A percentile compares a stretch with the other conserved stretches of the same genome.
phyloP scores from a whole-genome alignment of 2,113 vertebrate species.

The Lophius piscatorius region DNA sequence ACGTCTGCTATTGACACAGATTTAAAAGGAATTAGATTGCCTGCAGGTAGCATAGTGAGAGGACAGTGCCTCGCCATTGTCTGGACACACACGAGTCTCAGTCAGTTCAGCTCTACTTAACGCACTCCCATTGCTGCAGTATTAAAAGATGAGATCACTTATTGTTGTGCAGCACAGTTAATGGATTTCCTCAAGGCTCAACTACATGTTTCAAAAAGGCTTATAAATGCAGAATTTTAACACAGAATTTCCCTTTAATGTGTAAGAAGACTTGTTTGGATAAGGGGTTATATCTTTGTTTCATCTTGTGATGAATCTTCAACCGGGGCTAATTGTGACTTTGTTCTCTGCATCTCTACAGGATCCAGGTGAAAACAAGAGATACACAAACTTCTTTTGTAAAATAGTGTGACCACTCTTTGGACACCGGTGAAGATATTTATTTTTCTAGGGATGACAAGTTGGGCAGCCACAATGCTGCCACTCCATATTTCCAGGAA shows the following conservation, averaged over 20 bases:
- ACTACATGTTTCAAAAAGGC: neutral
- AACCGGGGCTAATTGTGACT: slow-evolving; percentile 57
- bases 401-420: slow-evolving; percentile 85
- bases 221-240: neutral
- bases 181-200: slow-evolving; percentile 14
- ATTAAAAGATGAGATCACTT: slow-evolving; percentile 20
- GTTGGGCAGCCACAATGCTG: slow-evolving; percentile 67
- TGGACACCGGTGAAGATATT: slow-evolving; percentile 91
- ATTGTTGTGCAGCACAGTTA: slow-evolving; percentile 20
- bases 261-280: slow-evolving; percentile 2
- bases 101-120: slow-evolving; percentile 27
- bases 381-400: slow-evolving; percentile 83
- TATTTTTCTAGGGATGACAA: slow-evolving; percentile 96
- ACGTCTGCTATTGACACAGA: slow-evolving; percentile 76
- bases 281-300: neutral
- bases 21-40: slow-evolving; percentile 67
- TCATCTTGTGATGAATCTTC: slow-evolving; percentile 4
- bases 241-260: slow-evolving; percentile 1
- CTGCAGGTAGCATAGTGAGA: slow-evolving; percentile 60
- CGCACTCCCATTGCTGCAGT: slow-evolving; percentile 17
- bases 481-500: slow-evolving; percentile 73
- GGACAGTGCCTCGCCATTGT: slow-evolving; percentile 50
- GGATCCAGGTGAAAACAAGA: slow-evolving; percentile 90
- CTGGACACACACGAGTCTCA: slow-evolving; percentile 63
- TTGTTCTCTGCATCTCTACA: slow-evolving; percentile 77